phyloP scores from a whole-genome alignment of 92 coral and sea anemone species.

The Siderastrea siderea region DNA sequence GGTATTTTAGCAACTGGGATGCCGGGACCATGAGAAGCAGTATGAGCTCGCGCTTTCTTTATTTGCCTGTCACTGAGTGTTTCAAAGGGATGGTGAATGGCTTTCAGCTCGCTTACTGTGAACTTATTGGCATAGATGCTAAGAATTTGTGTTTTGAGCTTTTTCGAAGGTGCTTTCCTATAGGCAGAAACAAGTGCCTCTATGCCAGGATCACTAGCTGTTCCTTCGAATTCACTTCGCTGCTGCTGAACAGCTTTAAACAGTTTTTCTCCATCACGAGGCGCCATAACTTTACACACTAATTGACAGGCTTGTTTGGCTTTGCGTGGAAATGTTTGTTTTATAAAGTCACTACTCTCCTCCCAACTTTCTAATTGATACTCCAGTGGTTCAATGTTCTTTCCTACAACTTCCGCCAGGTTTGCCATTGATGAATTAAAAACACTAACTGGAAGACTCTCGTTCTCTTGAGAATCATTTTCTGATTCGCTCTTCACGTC shows the following conservation, averaged over 20 bases:
- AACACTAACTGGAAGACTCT: not conserved
- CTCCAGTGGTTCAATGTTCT: slow-evolving; percentile 4
- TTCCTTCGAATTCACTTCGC: not conserved
- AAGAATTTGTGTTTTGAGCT: no score
- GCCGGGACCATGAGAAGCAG: no score
- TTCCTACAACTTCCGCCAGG: slow-evolving; percentile 11
- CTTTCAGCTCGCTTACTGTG: no score
- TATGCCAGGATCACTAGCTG: no score
- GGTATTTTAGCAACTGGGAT: no score
- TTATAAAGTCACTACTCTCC: slow-evolving; percentile 44
- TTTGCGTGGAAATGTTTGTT: slow-evolving; percentile 44
- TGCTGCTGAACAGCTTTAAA: slow-evolving; percentile 42
- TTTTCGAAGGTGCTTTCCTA: no score
- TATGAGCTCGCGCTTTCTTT: no score
- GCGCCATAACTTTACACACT: slow-evolving; percentile 49
- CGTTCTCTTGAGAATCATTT: not conserved
- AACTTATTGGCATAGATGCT: no score
- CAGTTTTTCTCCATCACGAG: slow-evolving; percentile 35
- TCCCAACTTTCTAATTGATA: slow-evolving; percentile 52
- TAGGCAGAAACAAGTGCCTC: no score
- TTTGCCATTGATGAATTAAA: slow-evolving; percentile 11
- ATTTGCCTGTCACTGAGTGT: no score
- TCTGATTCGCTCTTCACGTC: slow-evolving; percentile 6
- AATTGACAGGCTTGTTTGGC: slow-evolving; percentile 64
- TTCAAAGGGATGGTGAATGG: no score